Base-by-base conservation (phyloP, 2,888 invertebrate genomes). In the Dastarcus helophoroides region DNA sequence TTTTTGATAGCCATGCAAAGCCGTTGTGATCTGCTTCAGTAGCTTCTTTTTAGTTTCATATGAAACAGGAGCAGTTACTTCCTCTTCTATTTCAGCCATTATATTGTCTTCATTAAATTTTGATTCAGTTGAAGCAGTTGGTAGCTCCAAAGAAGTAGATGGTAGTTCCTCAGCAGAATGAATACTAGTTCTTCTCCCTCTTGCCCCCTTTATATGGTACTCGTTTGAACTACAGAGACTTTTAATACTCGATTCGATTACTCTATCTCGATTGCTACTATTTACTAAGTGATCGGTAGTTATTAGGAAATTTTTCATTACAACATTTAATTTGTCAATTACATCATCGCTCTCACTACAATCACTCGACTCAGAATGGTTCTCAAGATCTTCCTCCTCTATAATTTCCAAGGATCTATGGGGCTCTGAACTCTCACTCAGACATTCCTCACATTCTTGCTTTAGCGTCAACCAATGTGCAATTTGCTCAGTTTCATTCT, bases 381-480 rank as follows among this genome's bases (percentile, higher is more conserved):
- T 40, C 51, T 58, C 58, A 14, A 48, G 49, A 31, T 69, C 66
- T 31, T 69, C 66, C 49, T 70, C 70, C 42, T 70, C 69, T 15
- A 72, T 71, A 41, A 66, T 56, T 42, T 69, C 71, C 22, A 71
- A 51, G 5, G 68, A 67, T 38, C 67, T 54, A 29, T 64, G 61
- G 1, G 62, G 60, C 43, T 66, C 68, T n/a, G 68, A 68, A 7
- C 59, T 58, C 32, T 65, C 66, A 27, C 71, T 73, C 26, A 81
- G 67, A 53, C 85, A 85, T 51, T 86, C 85, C 56, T 86, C 84
- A 58, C 84, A 86, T 58, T 88, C 88, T 43, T 85, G 84, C 51
- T 86, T 86, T 37, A 85, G 63, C 47, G 80, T 83, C 10, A 88
- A 62, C 88, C 88, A 88, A 43, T 83, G 79, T 50, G 81, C 73